Evolutionary conservation across 2,113 vertebrate species (phyloP), one percentile per base, ranked within the genome.

Genomic region (Physeter macrocephalus): DNA sequence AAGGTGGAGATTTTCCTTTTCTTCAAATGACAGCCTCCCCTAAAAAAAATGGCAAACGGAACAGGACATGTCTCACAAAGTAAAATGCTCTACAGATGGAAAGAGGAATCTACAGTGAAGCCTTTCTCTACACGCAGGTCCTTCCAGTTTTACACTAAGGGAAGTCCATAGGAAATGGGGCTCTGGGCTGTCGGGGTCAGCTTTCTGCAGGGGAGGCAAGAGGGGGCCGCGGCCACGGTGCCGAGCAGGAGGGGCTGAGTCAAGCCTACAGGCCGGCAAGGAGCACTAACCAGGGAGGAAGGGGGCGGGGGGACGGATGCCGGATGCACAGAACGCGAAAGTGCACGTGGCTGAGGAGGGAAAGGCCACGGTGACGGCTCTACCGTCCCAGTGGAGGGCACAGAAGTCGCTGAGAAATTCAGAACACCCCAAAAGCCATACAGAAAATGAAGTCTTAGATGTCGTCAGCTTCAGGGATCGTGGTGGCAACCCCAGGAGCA

Each of bases 361-460:
- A 10, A 57, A 34, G 13, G 39, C 14, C 14, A 10, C 4, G 23
- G 72, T 0, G 23, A 43, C 36, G 2, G 41, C 34, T 9, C 20
- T 27, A 27, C 5, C 36, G 27, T 2, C 8, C 0, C 0, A 27
- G 21, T 17, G 4, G 21, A 49, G 6, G 41, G 10, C 0, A 57
- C 59, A 49, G 14, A 27, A 23, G 54, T 61, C 31, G 1, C 62
- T 41, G 0, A 94, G 67, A 78, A 49, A 77, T 2, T 29, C 84
- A 80, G 49, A 46, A 29, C 34, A 27, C 31, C 49, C 29, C 9
- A 15, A 14, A 31, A 84, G 83, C 27, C 15, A 52, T 25, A 17
- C 5, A 18, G 6, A 1, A 31, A 71, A 14, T 0, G 23, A 49
- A 15, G 41, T 13, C 25, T 67, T 14, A 13, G 34, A 34, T 0